Evolutionary conservation across 2,888 invertebrate species (phyloP), one percentile per base, ranked within the genome.

Genomic region (Matsumyia berberina): DNA sequence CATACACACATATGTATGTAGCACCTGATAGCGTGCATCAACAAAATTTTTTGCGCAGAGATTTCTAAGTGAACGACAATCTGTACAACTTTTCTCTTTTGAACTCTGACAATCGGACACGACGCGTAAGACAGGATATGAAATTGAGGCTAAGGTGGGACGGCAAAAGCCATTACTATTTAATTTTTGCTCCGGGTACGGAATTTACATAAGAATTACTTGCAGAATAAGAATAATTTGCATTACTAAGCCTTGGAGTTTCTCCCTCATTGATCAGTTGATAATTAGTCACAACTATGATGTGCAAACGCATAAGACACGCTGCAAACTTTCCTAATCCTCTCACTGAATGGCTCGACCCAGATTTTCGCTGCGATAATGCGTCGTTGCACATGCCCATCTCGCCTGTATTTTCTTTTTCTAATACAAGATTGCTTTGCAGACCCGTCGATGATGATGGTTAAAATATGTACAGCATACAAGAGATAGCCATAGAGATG

Each of bases 321-420:
- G 9, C 12, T 15, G 24, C 9, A 64, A 51, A 29, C 51, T 66
- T 51, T 51, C 39, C 51, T 35, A 51, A 29, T 66, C 24, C 66
- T 66, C 37, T 51, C 51, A 51, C 49, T 37, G 29, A 51, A 24
- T 24, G 24, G 31, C 15, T 12, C 17, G 66, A 51, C 66, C 66
- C 37, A 66, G 37, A 64, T 64, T 49, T 49, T 35, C 2, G n/a
- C 11, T 37, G 1, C 12, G 24, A 29, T 60, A 15, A 2, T 5
- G 46, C n/a, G n/a, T 6, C 17, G 31, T 46, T 8, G 44, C 29
- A n/a, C 33, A 33, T 46, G 44, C 62, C 33, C 57, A 64, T 29
- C 29, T n/a, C n/a, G n/a, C n/a, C n/a, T 51, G 51, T 9, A 66
- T 66, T 66, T 53, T 37, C 51, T 66, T 51, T 33, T 62, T 62